phyloP scores from a whole-genome alignment of 2,113 vertebrate genomes.

The Terrapene triunguis region DNA sequence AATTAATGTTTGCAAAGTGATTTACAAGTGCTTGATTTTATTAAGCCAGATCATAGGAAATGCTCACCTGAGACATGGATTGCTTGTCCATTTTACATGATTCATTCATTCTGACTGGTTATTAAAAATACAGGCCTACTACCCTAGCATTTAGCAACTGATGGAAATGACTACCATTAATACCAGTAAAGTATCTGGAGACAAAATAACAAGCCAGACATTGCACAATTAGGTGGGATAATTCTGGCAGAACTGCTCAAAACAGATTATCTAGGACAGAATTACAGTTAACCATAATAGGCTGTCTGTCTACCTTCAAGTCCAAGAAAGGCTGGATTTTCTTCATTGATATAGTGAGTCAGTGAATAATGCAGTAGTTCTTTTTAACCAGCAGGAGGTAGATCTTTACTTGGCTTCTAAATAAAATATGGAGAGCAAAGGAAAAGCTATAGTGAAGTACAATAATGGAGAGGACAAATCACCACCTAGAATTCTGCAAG shows the following conservation, averaged over 20 bases:
- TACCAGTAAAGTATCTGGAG: neutral
- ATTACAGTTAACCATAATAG: neutral
- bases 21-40: neutral
- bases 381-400: neutral
- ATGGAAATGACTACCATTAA: neutral
- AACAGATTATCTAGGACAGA: neutral
- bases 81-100: neutral
- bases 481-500: neutral
- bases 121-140: neutral
- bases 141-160: neutral
- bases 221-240: neutral
- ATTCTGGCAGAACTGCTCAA: neutral
- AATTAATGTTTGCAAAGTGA: conserved; percentile 16
- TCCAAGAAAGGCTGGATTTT: neutral
- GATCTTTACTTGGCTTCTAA: neutral
- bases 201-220: neutral
- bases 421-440: rapidly evolving
- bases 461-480: neutral
- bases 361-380: neutral
- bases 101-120: neutral
- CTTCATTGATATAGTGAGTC: neutral
- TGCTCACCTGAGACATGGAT: neutral
- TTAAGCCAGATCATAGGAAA: neutral
- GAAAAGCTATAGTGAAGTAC: neutral
- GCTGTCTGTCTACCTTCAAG: rapidly evolving